Base-by-base conservation (phyloP, 2,797 vertebrate genomes). In the Pelobates cultripes region DNA sequence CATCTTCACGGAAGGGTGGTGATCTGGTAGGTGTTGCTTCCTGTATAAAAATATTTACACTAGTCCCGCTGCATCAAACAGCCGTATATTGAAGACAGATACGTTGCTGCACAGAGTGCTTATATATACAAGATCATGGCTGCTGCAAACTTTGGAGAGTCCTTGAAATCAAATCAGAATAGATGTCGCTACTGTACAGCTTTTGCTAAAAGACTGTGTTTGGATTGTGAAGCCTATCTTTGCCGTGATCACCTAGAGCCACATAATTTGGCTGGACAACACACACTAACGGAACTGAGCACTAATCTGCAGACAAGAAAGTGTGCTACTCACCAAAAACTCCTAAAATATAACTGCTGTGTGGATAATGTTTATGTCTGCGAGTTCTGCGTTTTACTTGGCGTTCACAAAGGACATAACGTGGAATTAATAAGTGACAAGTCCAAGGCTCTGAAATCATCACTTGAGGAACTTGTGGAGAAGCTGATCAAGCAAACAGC, bases 171-270 rank as follows among this genome's bases (percentile, higher is more conserved):
- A 28, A 28, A 28, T 28, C 28, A 28, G 28, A 28, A 28, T 28
- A 28, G 7, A 9, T 74, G 72, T 15, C 43, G 15, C 51, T 61
- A 74, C 42, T 74, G 72, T 43, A 14, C 57, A 0, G 13, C 12
- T 9, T 15, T 8, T 10, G 55, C 72, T 8, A 3, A 43, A 42
- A 74, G 43, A 53, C 41, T 60, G 6, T 74, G 72, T 15, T 42
- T 74, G 13, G 72, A 74, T 15, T 74, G 72, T 17, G 72, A 74
- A 7, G n/a, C 40, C 1, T 55, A 8, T 4, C 72, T 74, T 43
- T 74, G 72, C n/a, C 3, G 7, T 40, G 51, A 43, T 4, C 72
- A 74, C 55, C 40, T 74, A 7, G 43, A 17, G 41, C 17, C 40
- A 2, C 72, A 74, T 28, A 57, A 28, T 53, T 13, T 13, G 42